phyloP scores from a whole-genome alignment of 2,888 invertebrate genomes.

The Pediacus dermestoides region DNA sequence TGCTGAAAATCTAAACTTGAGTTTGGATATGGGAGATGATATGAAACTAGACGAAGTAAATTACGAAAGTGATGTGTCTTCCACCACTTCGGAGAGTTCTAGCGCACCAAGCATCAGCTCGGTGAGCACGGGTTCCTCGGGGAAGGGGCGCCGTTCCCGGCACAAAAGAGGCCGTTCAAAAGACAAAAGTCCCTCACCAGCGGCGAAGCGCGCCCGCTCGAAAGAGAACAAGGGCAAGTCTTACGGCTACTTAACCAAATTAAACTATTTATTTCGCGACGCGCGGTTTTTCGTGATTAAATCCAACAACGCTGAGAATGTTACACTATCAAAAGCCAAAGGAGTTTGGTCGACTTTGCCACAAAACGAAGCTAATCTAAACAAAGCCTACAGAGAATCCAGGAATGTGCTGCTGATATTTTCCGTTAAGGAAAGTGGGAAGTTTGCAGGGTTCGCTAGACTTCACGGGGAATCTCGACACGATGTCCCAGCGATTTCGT shows the following conservation, averaged over 20 bases:
- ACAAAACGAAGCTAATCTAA: conserved; percentile 93
- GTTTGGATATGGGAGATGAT: conserved; percentile 71
- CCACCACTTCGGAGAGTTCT: conserved; percentile 68
- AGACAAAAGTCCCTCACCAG: conserved; percentile 44
- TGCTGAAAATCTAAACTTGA: conserved; percentile 46
- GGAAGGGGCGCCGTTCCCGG: conserved; percentile 55
- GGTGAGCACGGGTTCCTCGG: conserved; percentile 64
- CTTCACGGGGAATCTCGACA: conserved; percentile 83
- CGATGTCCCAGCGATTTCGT: conserved; percentile 85
- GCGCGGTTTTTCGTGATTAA: conserved; percentile 95
- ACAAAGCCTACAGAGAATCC: conserved; percentile 89
- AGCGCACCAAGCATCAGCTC: conserved; percentile 76
- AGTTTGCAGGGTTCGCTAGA: conserved; percentile 91
- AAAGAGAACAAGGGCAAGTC: conserved; percentile 57
- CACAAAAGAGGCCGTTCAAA: conserved; percentile 55
- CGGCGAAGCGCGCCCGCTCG: conserved; percentile 44
- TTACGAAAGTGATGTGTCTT: conserved; percentile 88
- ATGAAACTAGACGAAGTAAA: conserved; percentile 72
- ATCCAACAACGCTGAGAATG: conserved; percentile 96
- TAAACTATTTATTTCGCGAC: conserved; percentile 92
- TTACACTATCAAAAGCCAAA: conserved; percentile 89
- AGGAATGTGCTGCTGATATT: conserved; percentile 93
- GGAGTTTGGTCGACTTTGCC: conserved; percentile 98
- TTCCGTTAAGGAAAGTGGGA: conserved; percentile 97
- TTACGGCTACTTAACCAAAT: conserved; percentile 81